Evolutionary conservation across 2,888 invertebrate species (phyloP), one percentile per base, ranked within the genome.

Genomic region (Tetanocera ferruginea): DNA sequence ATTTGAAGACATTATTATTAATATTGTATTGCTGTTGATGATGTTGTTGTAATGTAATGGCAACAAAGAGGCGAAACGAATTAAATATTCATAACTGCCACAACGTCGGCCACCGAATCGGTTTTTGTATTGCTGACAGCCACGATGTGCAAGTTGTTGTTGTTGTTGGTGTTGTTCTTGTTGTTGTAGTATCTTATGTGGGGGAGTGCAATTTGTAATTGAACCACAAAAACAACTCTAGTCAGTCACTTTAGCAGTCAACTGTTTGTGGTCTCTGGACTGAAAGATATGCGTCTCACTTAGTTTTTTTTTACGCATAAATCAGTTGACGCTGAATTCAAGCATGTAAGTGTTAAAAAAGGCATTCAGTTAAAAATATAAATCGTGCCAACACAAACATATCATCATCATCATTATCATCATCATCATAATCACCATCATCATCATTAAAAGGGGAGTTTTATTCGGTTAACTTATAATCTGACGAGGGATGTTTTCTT

Each of bases 81-180:
- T 87, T 86, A 87, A 87, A 82, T 87, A 87, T 87, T 87, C 87
- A 87, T 87, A 88, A 86, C 85, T 81, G 82, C 49, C 78, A 78
- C 77, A 76, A 77, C 77, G 80, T 76, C 74, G 74, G 79, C 77
- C 31, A 75, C 23, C 73, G 64, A 74, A 49, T 28, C 62, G 49
- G 19, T n/a, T 31, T n/a, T 23, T 23, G 64, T 51, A 49, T 5
- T 34, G 19, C 69, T 34, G 14, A 51, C 14, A 60, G 60, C 23
- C 23, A 60, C 5, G 25, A 6, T 69, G 25, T 31, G 64, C 34
- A 23, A 28, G 31, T 62, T 23, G 37, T 25, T 60, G 43, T 43
- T 72, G 51, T 62, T 23, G 23, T n/a, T n/a, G n/a, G n/a, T n/a
- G n/a, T n/a, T 51, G 49, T 4, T 28, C 3, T 11, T 34, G 51